Evolutionary conservation across 92 coral and sea anemone genomes (phyloP).

Genomic region (Siderastrea siderea): DNA sequence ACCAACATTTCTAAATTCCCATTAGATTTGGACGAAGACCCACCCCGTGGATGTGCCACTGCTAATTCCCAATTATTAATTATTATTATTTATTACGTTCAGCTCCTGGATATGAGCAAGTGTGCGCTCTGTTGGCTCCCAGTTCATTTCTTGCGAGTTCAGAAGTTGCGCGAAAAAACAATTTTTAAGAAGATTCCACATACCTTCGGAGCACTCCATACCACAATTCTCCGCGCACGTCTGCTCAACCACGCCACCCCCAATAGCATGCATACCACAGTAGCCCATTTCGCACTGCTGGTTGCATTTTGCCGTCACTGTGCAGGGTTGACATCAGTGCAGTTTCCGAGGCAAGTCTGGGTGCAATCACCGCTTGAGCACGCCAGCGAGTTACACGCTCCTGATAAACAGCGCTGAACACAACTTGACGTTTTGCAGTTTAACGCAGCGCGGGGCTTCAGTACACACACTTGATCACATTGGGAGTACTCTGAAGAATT

Average conservation of each 20-base stretch:
- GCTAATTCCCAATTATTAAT: no score
- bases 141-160: no score
- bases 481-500: conserved; percentile 25
- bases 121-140: no score
- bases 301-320: conserved; percentile 43
- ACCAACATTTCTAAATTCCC: no score
- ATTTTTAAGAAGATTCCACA: background rate
- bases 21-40: no score
- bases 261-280: conserved; percentile 47
- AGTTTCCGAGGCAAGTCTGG: conserved; percentile 47
- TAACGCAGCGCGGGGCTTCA: conserved; percentile 26
- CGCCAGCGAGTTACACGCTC: conserved; percentile 41
- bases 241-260: conserved; percentile 44
- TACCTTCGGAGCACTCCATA: conserved; percentile 40
- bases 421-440: conserved; percentile 42
- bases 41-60: no score
- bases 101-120: no score
- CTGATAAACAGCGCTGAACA: conserved; percentile 47
- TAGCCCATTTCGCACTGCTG: conserved; percentile 74
- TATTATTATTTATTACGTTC: no score
- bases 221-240: conserved; percentile 58
- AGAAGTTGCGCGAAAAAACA: no score
- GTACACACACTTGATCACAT: conserved; percentile 60
- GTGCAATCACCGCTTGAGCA: conserved; percentile 66
- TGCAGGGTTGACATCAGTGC: conserved; percentile 25